Conservation (phyloP, 2,797 vertebrate genomes). For the Sebastes reedi region DNA sequence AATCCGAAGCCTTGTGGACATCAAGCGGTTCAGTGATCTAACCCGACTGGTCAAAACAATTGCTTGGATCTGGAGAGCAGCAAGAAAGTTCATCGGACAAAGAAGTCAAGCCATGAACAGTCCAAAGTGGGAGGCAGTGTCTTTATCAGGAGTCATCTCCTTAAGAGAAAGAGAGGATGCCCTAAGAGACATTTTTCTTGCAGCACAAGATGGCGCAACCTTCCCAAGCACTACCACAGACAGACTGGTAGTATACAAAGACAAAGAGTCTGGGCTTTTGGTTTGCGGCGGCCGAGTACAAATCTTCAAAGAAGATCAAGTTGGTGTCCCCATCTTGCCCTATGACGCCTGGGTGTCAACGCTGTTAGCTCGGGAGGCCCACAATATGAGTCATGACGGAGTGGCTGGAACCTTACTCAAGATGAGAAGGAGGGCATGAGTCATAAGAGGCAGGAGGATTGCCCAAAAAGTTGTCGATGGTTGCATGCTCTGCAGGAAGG, state of each 20-base stretch:
- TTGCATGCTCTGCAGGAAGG: background rate
- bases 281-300: no score
- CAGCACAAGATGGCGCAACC: no score
- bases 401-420: no score
- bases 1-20: background rate
- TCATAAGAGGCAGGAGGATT: no score
- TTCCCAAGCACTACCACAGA: background rate
- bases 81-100: background rate
- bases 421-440: no score
- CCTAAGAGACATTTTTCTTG: background rate
- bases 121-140: background rate
- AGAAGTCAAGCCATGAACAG: background rate
- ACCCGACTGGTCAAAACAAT: background rate
- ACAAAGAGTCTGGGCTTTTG: background rate
- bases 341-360: no score
- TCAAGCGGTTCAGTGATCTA: background rate
- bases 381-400: no score
- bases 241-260: background rate
- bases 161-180: background rate
- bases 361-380: no score
- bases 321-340: no score
- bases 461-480: no score
- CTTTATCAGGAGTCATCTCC: background rate
- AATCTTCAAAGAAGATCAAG: no score
- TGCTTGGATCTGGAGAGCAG: background rate